Evolutionary conservation across 2,113 vertebrate genomes (phyloP), one percentile per base, ranked within the genome.

Genomic region (Laticauda laticaudata): DNA sequence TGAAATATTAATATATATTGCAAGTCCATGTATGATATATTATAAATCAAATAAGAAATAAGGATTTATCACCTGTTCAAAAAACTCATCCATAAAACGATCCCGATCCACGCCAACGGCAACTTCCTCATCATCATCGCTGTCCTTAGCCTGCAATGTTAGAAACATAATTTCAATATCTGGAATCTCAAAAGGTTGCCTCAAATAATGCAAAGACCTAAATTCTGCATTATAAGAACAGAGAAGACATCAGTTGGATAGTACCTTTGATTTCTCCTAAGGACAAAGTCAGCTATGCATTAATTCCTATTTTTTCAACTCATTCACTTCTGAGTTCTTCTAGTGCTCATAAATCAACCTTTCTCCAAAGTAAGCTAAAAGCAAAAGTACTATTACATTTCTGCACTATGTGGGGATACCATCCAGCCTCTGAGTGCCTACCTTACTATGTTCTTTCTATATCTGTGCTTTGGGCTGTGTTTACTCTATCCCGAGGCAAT

Each of bases 51-150:
- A n/a, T 69, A 51, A 4, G 34, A 39, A 81, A 81, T 43, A 81
- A 85, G 0, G 29, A 39, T 5, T 2, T 39, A 39, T 93, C 94
- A 98, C 98, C 97, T 98, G 98, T 92, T 98, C 97, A 18, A 98
- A 98, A 96, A 98, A 98, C 92, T 98, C 97, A 90, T 98, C 98
- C 98, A 98, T 98, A 94, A 98, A 98, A 90, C 94, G 97, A 69
- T 98, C 97, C 92, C 97, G 96, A 95, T 98, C 98, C 95, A 98
- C 93, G 0, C 96, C 96, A 92, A 98, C 97, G 9, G 97, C 95
- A 92, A 98, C 97, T 26, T 98, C 98, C 0, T 98, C 98, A 0
- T 98, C 97, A 0, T 98, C 97, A 20, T 98, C 98, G 45, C 97
- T 97, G 94, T 98, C 98, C 96, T 98, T 98, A 91, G 96, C 98